These are phyloP conservation scores for Scaptomyza polygonia DNA, from an alignment of 2,888 invertebrate species.

Conservation along the genomic window DNA sequence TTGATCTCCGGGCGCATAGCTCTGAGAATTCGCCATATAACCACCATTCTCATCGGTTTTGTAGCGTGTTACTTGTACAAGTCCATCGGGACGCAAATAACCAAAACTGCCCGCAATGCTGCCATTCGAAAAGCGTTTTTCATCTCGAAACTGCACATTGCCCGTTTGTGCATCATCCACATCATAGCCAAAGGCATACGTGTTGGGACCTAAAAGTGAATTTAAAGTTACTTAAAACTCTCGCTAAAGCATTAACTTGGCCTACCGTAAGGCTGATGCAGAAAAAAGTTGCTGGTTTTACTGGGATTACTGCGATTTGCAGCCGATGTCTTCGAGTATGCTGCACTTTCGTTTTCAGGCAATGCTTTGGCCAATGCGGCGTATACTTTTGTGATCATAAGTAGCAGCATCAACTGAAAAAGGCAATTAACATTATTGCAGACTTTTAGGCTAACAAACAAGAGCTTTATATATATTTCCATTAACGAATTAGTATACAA, in stretches of 20 bases:
- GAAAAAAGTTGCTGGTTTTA: constrained; percentile 73
- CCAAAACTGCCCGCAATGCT: constrained; percentile 90
- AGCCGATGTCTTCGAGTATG: constrained; percentile 40
- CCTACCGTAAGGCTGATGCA: constrained; percentile 79
- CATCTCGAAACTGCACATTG: constrained; percentile 89
- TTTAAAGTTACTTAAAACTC: neutral
- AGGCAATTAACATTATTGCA: constrained; percentile 19
- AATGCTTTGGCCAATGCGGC: constrained; percentile 32
- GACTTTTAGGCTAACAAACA: constrained; percentile 41
- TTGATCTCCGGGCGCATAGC: constrained; percentile 59
- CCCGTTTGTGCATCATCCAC: constrained; percentile 87
- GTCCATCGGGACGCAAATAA: constrained; percentile 88
- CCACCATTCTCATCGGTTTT: constrained; percentile 87
- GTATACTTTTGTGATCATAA: constrained; percentile 60
- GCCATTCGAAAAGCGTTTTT: constrained; percentile 89
- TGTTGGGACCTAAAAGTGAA: constrained; percentile 85
- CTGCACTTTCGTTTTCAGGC: constrained; percentile 23
- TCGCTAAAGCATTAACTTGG: neutral
- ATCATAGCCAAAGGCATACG: constrained; percentile 90
- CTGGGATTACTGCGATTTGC: constrained; percentile 27
- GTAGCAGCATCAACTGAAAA: constrained; percentile 37
- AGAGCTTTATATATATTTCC: neutral
- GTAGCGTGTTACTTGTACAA: constrained; percentile 87
- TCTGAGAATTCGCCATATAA: constrained; percentile 83
- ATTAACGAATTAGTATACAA: too few species aligned